Base-by-base conservation (phyloP, 2,797 vertebrate genomes). In the Mus spretus region DNA sequence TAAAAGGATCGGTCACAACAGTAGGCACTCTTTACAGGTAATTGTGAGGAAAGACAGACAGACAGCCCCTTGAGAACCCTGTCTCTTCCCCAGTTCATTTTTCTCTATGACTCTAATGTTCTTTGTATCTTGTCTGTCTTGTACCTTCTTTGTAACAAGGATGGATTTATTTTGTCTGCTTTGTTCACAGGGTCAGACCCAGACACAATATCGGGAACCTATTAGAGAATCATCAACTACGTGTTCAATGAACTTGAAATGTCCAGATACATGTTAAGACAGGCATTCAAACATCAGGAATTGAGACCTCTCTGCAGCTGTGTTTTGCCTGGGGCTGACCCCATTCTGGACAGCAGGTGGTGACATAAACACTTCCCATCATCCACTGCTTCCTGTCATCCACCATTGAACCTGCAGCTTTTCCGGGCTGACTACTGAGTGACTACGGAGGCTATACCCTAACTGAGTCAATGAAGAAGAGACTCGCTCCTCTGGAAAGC, bases 141-240 rank as follows among this genome's bases (percentile, higher is more conserved):
- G 12, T 44, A 82, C 74, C 34, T 82, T 10, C 0, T 6, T 78
- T 67, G 63, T 67, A 67, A 67, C 63, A 67, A 28, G 28, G 63
- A 65, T 65, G 28, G 28, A 65, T 31, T 65, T 63, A 31, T 65
- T 31, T 65, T 65, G 63, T 65, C 81, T 57, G 6, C 20, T 80
- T 77, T 79, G 88, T 61, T 89, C 95, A 84, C 77, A n/a, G 47
- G 12, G 55, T 40, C 34, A 24, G 13, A 89, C 40, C 63, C 87
- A 78, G 90, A 61, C 53, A 53, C 5, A 1, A 28, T 17, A 44
- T 28, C 26, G 24, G 65, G 44, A 80, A 61, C 79, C 15, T 12
- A 34, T 31, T 8, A 47, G 93, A 81, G 47, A 53, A 26, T 84
- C 31, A 1, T 44, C 1, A 44, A 59, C 22, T 20, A 15, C 17